Percentiles rank a stretch among this genome's conserved stretches.
Evolutionary conservation across 2,797 vertebrate species (phyloP).

Genomic region (Typhlichthys eigenmanni): DNA sequence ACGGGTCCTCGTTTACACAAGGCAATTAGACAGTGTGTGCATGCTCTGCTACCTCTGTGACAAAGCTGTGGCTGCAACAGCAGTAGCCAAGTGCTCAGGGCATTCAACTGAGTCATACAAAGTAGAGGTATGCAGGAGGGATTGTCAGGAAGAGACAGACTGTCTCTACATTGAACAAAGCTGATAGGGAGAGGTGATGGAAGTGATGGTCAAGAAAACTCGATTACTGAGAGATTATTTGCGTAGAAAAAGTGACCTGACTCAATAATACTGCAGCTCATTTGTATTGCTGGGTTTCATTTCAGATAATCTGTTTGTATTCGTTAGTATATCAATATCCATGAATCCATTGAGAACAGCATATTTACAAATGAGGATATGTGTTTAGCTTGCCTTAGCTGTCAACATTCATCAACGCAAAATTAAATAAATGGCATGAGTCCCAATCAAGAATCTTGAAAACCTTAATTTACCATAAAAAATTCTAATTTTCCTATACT

Average conservation of each 20-base stretch:
- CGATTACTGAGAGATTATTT: too few species aligned
- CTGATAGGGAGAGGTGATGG: slow-evolving; percentile 26
- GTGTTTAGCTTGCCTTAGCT: not conserved
- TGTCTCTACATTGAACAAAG: slow-evolving; percentile 26
- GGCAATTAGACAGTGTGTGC: slow-evolving; percentile 52
- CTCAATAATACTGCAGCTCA: not conserved
- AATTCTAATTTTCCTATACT: not conserved
- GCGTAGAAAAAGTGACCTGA: not conserved
- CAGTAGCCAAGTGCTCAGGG: slow-evolving; percentile 46
- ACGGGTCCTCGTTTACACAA: slow-evolving; percentile 41
- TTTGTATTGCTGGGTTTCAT: not conserved
- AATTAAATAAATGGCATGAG: not conserved
- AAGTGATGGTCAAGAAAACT: slow-evolving; percentile 4
- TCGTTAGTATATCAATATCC: not conserved
- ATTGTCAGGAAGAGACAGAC: slow-evolving; percentile 19
- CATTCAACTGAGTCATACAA: slow-evolving; percentile 46
- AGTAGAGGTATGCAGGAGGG: slow-evolving; percentile 40
- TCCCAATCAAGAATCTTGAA: slow-evolving; percentile 14
- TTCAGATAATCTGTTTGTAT: not conserved
- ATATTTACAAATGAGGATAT: not conserved
- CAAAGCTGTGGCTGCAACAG: slow-evolving; percentile 47
- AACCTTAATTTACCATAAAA: slow-evolving; percentile 9
- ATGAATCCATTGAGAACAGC: not conserved
- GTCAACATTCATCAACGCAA: not conserved
- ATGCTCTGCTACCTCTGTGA: slow-evolving; percentile 50